phyloP scores from a whole-genome alignment of 2,888 invertebrate genomes.

The Acronicta alni region DNA sequence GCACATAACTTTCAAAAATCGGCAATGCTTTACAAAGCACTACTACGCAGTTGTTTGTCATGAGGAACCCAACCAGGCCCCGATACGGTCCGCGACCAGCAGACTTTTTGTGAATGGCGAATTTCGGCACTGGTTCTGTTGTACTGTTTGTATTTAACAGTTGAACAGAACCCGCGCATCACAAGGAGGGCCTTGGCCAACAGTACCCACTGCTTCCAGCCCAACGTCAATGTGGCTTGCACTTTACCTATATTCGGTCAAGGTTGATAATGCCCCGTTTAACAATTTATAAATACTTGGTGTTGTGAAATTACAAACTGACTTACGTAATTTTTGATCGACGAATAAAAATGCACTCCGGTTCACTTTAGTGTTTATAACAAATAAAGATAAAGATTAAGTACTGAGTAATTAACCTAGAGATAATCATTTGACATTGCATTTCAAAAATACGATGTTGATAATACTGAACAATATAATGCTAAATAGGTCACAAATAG shows the following conservation, averaged over 20 bases:
- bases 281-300: constrained; percentile 18
- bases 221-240: too few species aligned
- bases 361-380: constrained; percentile 18
- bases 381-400: constrained; percentile 9
- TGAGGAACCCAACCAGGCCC: too few species aligned
- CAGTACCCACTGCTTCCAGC: too few species aligned
- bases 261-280: constrained; percentile 14
- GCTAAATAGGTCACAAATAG: neutral
- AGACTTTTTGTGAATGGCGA: too few species aligned
- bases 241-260: constrained; percentile 7
- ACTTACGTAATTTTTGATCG: constrained; percentile 5
- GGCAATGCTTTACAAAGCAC: too few species aligned
- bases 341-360: constrained; percentile 4
- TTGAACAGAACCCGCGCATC: too few species aligned
- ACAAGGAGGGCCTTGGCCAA: too few species aligned
- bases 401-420: constrained; percentile 9
- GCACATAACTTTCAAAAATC: too few species aligned
- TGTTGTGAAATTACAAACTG: constrained; percentile 6
- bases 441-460: constrained; percentile 1
- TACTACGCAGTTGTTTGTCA: too few species aligned
- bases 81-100: too few species aligned
- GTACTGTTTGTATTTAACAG: too few species aligned
- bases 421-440: constrained; percentile 5
- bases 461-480: neutral
- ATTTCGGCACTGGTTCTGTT: too few species aligned